Evolutionary conservation across 2,888 invertebrate species (phyloP), one percentile per base, ranked within the genome.

Genomic region (Isotomurus palustris): DNA sequence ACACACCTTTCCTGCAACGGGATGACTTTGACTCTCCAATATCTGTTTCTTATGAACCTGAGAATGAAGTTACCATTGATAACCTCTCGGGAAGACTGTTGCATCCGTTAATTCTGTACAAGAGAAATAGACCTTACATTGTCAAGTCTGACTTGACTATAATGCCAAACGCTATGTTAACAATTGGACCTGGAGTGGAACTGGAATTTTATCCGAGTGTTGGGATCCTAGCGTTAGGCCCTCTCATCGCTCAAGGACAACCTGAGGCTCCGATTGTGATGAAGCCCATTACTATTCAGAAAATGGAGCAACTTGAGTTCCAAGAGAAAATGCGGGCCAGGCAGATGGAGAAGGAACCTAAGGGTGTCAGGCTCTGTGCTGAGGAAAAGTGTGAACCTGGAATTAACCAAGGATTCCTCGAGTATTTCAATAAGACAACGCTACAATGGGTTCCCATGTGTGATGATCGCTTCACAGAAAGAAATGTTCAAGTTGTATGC

Each of bases 381-480:
- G 86, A 86, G 44, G 79, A 80, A 58, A 85, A 85, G 72, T 88
- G 87, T 51, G 75, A 77, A 17, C 78, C 78, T 48, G 77, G 75
- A 59, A 78, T 79, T 1, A 82, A 83, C 70, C 85, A 88, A 80
- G 96, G 96, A 4, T 97, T 95, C 72, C 75, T 97, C 59, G 94
- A 97, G 77, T 88, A 93, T 73, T 97, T 89, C 74, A 99, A 99
- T 73, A 83, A 82, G 68, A 97, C 99, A 2, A 94, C 95, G 0
- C 79, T 91, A 19, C 95, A 96, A 73, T 96, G 95, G 92, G 89
- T 95, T 32, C 92, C 97, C 0, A 85, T 96, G 77, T 99, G 99
- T 76, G 99, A 99, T 75, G 83, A 83, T 43, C 82, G 60, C 2
- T 99, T 99, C 75, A 95, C 95, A 0, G 93, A 96, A 74, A 82